Base-by-base conservation (phyloP, 2,888 invertebrate species). In the Limnephilus auricula region DNA sequence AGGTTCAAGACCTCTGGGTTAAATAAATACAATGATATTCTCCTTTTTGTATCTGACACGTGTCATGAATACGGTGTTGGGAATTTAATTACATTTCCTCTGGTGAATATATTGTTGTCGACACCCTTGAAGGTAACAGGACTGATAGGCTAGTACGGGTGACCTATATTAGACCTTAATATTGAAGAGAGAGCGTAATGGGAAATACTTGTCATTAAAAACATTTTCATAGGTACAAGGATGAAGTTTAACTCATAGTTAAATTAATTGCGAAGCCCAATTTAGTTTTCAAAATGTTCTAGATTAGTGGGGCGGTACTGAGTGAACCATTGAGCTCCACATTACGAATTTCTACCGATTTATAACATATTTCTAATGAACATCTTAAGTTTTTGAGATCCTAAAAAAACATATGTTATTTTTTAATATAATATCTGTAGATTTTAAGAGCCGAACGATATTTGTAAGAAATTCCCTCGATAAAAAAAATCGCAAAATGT, bases 31-130 rank as follows among this genome's bases (percentile, higher is more conserved):
- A 25, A 65, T 65, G 65, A 65, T 65, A 65, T 65, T 65, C 65
- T 65, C 65, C 65, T 65, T 65, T 65, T 65, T 65, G 65, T 65
- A 65, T 65, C 65, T 65, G 65, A 65, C 65, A 65, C 65, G 65
- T 65, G 65, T 65, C 65, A 9, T 9, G 65, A 65, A 65, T 65
- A 65, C 65, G 65, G 1, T 65, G 65, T 65, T 65, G 25, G 65
- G 65, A 65, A 65, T 65, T 65, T 65, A 65, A 65, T 65, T 65
- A 65, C 25, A 65, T 65, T 65, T 65, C 25, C 25, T 65, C 65
- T n/a, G 25, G 65, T 65, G 65, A 65, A 65, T 65, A 65, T 65
- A 65, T 65, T 65, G 65, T 65, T 65, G 65, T 65, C 65, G 65
- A 65, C 65, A 65, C 65, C 65, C 65, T 65, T 65, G 65, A n/a